Conservation (phyloP, 2,113 vertebrate species). For the Macrotis lagotis region DNA sequence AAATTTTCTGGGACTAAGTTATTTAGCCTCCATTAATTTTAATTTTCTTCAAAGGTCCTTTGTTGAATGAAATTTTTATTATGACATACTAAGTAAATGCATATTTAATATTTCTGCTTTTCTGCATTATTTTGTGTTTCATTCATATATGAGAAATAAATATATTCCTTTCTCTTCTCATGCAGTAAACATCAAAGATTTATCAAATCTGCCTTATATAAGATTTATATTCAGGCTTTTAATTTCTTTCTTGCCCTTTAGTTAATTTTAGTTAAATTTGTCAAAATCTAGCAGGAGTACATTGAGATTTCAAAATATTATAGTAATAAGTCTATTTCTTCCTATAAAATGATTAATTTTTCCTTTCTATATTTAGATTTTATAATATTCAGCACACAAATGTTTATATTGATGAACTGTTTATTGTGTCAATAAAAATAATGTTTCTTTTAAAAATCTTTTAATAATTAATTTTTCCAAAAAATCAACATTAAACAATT, state of each 20-base stretch:
- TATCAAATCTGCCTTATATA: background rate
- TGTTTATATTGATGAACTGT: background rate
- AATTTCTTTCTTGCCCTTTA: background rate
- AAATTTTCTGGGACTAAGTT: background rate
- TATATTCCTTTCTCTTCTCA: background rate
- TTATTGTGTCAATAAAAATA: background rate
- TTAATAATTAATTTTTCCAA: background rate
- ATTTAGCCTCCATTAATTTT: background rate
- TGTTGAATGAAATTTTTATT: background rate
- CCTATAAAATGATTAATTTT: background rate
- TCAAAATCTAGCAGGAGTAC: background rate
- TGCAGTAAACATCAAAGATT: background rate
- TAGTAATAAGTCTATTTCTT: background rate
- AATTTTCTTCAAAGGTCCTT: background rate
- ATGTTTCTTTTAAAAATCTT: background rate
- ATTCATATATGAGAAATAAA: background rate
- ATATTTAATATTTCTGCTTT: background rate
- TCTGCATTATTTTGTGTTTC: background rate
- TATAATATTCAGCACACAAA: background rate
- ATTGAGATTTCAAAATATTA: background rate
- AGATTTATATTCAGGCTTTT: background rate
- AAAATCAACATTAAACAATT: background rate
- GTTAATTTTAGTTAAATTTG: background rate
- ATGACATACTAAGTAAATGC: background rate
- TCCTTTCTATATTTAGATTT: background rate